phyloP scores from a whole-genome alignment of 2,888 invertebrate species.

The Xiphydria camelus region DNA sequence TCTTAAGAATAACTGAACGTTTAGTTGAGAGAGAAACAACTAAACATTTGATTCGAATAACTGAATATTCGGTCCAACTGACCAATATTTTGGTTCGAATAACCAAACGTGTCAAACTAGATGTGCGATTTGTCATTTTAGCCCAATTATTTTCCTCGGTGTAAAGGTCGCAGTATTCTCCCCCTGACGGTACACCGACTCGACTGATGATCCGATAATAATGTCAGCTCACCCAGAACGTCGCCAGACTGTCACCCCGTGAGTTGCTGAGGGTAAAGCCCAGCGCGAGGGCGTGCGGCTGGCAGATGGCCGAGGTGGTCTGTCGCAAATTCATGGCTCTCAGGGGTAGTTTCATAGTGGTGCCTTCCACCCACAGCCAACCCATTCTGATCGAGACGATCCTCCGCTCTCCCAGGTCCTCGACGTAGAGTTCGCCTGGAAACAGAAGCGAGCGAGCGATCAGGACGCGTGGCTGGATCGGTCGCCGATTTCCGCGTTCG shows the following conservation, averaged over 20 bases:
- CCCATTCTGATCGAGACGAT: conserved; percentile 54
- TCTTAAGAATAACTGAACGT: no score
- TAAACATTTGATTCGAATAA: no score
- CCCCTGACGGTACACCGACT: no score
- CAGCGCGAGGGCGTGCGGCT: conserved; percentile 51
- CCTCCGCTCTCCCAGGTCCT: conserved; percentile 49
- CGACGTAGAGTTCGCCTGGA: conserved; percentile 54
- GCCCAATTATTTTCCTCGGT: no score
- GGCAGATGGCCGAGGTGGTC: conserved; percentile 47
- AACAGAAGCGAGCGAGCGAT: conserved; percentile 17
- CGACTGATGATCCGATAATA: no score
- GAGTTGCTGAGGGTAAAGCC: conserved; percentile 54
- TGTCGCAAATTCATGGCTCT: conserved; percentile 54
- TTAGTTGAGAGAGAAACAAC: no score
- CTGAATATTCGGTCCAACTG: no score
- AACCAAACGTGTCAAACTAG: no score
- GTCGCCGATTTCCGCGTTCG: neutral
- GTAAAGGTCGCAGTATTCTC: no score
- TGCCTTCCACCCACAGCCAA: conserved; percentile 55
- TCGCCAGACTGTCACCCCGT: conserved; percentile 46
- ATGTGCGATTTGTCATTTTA: no score
- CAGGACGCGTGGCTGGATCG: neutral
- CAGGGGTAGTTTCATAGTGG: conserved; percentile 49
- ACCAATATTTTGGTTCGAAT: no score
- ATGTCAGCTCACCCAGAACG: conserved; percentile 49